phyloP scores from a whole-genome alignment of 2,113 vertebrate genomes.

The Cyprinodon tularosa region DNA sequence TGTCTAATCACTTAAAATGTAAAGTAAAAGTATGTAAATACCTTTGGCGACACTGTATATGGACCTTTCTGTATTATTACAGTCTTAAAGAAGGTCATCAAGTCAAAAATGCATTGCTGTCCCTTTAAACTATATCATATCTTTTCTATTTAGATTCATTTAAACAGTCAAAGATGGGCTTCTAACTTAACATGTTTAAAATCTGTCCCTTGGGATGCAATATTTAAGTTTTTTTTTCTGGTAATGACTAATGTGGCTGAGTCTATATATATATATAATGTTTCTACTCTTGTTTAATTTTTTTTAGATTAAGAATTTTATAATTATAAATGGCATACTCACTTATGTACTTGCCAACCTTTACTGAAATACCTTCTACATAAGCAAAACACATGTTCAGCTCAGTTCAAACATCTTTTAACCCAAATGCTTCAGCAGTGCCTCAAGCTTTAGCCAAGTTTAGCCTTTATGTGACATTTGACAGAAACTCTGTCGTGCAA shows the following conservation, averaged over 20 bases:
- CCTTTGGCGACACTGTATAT: not conserved
- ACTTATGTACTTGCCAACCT: not conserved
- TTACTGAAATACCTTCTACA: not conserved
- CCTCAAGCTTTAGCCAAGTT: not conserved
- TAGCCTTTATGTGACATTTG: not conserved
- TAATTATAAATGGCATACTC: not conserved
- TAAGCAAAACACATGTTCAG: not conserved
- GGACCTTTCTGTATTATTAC: not conserved
- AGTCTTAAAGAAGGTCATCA: not conserved
- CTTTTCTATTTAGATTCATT: no score
- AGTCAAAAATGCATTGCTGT: not conserved
- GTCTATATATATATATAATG: no score
- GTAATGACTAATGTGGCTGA: no score
- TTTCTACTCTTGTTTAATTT: no score
- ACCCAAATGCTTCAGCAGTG: not conserved
- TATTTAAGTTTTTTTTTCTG: no score
- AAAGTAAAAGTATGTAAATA: no score
- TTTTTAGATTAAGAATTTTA: no score
- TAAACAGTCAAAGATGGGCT: no score
- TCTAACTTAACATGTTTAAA: no score
- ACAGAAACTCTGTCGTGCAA: constrained; percentile 2
- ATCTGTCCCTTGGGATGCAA: no score
- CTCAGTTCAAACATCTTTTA: not conserved
- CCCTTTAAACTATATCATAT: not conserved
- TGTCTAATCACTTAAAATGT: no score